Percentiles rank a stretch among this genome's conserved stretches.
These are phyloP conservation scores for Agrotis exclamationis DNA, from an alignment of 2,888 invertebrate species.

Conservation along the genomic window DNA sequence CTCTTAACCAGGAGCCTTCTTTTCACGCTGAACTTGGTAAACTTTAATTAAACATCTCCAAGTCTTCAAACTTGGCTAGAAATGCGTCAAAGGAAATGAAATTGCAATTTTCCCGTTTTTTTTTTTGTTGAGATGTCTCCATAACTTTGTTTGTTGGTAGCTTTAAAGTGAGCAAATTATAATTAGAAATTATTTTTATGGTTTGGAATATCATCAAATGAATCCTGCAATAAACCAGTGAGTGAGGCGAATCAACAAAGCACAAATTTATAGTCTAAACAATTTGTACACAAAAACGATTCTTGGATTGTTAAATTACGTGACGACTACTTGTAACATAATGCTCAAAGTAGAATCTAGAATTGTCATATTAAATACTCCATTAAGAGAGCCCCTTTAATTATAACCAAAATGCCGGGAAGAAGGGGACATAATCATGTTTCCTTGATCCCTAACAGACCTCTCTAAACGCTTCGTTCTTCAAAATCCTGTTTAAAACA, in stretches of 20 bases:
- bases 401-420: too few relatives aligned
- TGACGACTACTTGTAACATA: too few relatives aligned
- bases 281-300: too few relatives aligned
- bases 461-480: not conserved
- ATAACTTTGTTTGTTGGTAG: constrained; percentile 37
- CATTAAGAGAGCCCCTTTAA: too few relatives aligned
- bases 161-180: constrained; percentile 6
- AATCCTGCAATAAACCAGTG: too few relatives aligned
- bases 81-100: constrained; percentile 64
- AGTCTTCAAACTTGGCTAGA: constrained; percentile 58
- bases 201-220: too few relatives aligned
- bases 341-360: too few relatives aligned
- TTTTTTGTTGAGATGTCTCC: constrained; percentile 25
- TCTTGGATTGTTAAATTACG: too few relatives aligned
- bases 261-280: too few relatives aligned
- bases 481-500: constrained; percentile 15
- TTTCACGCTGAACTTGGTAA: constrained; percentile 58
- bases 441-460: not conserved
- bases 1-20: constrained; percentile 40
- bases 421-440: not conserved
- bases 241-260: too few relatives aligned
- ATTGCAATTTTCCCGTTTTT: constrained; percentile 65
- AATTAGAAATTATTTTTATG: too few relatives aligned
- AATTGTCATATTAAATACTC: too few relatives aligned
- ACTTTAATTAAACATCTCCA: constrained; percentile 69